These are phyloP conservation scores for Parus major DNA, from an alignment of 2,113 vertebrate species.

Conservation along the genomic window DNA sequence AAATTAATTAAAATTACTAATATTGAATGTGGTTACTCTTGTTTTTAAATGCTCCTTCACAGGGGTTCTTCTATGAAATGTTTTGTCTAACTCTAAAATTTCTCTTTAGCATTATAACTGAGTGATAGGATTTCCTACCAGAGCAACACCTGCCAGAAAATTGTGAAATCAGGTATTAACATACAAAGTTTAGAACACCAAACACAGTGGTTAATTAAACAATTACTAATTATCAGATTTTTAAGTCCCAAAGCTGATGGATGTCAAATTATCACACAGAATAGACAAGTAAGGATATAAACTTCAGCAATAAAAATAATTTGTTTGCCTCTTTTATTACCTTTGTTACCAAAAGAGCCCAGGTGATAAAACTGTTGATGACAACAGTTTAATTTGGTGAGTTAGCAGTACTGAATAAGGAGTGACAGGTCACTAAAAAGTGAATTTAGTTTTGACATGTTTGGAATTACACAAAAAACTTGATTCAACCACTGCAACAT, in stretches of 20 bases:
- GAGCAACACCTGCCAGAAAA: neutral
- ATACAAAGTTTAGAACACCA: neutral
- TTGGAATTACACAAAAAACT: conserved; percentile 30
- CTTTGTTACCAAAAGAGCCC: neutral
- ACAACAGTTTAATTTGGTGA: neutral
- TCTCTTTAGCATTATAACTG: neutral
- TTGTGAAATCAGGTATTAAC: neutral
- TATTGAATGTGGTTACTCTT: neutral
- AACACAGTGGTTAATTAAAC: neutral
- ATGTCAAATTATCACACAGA: neutral
- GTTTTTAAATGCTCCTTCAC: neutral
- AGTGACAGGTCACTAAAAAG: neutral
- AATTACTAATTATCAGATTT: neutral
- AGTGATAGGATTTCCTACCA: neutral
- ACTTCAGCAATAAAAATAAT: neutral
- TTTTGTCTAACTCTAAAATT: neutral
- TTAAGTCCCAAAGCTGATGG: neutral
- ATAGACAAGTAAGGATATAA: neutral
- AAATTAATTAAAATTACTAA: conserved; percentile 1
- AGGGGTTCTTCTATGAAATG: neutral
- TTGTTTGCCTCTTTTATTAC: neutral
- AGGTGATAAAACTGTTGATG: neutral
- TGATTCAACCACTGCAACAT: neutral
- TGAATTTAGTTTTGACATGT: neutral
- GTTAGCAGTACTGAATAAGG: neutral